These are phyloP conservation scores for Carollia perspicillata DNA, from an alignment of 2,113 vertebrate genomes.

Conservation along the genomic window DNA sequence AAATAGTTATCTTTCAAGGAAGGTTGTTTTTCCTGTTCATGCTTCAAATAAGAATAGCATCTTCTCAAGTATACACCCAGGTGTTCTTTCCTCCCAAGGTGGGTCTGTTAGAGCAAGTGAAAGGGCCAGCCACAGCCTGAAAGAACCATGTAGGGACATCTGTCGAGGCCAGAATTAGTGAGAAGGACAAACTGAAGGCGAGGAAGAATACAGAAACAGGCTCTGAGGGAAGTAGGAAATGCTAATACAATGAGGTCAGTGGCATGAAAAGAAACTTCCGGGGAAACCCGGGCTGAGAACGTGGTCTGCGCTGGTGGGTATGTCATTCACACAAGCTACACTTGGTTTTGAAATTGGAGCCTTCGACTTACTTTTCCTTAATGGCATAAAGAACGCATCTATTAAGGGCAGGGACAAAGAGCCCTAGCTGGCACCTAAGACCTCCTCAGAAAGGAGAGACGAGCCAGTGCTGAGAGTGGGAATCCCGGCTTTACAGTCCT, in stretches of 20 bases:
- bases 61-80: slow-evolving; percentile 26
- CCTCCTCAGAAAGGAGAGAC: background rate
- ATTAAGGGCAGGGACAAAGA: background rate
- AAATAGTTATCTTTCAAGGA: slow-evolving; percentile 51
- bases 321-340: background rate
- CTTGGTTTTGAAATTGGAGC: background rate
- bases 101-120: slow-evolving; percentile 18
- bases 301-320: background rate
- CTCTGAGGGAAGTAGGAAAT: background rate
- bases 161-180: background rate
- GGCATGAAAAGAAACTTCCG: background rate
- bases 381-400: background rate
- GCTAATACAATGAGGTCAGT: background rate
- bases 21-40: slow-evolving; percentile 30
- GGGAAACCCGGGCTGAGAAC: background rate
- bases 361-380: background rate
- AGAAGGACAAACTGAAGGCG: background rate
- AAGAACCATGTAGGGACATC: background rate
- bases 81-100: background rate
- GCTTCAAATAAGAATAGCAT: slow-evolving; percentile 22
- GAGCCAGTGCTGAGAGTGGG: background rate
- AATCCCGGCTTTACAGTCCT: no score
- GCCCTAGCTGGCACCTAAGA: background rate
- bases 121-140: background rate
- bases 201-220: background rate